Evolutionary conservation across 2,888 invertebrate genomes (phyloP).

Genomic region (Dione juno): DNA sequence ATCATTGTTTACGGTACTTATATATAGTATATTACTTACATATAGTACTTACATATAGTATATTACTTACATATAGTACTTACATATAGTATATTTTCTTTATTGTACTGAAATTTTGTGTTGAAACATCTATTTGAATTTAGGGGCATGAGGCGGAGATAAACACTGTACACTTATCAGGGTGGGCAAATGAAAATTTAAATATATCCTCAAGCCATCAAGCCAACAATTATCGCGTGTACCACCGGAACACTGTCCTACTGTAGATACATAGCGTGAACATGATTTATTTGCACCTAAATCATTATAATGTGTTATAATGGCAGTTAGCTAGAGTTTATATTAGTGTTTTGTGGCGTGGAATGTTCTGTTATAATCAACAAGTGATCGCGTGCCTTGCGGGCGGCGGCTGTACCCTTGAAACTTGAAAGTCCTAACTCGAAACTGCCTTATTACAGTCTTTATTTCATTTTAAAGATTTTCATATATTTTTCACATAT

Average conservation of each 20-base stretch:
- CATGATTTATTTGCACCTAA: neutral
- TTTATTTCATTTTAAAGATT: constrained; percentile 7
- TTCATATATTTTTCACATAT: neutral
- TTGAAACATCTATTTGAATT: too few relatives aligned
- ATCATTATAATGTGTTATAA: neutral
- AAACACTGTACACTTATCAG: too few relatives aligned
- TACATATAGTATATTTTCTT: neutral
- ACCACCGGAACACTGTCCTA: too few relatives aligned
- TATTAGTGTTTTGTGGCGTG: constrained; percentile 4
- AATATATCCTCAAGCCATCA: neutral
- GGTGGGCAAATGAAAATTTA: too few relatives aligned
- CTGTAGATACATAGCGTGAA: too few relatives aligned
- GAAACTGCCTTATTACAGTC: constrained; percentile 18
- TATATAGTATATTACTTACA: too few relatives aligned
- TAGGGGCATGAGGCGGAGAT: too few relatives aligned
- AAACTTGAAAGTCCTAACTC: constrained; percentile 32
- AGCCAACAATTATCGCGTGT: neutral
- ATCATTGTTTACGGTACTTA: neutral
- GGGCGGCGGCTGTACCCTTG: constrained; percentile 27
- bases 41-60: neutral
- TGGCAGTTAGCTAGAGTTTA: neutral
- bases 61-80: too few relatives aligned
- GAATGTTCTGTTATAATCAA: constrained; percentile 30
- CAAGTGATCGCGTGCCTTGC: constrained; percentile 39
- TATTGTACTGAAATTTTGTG: too few relatives aligned